Conservation (phyloP, 1,140 invertebrate genomes). For the Drosophila rhopaloa region DNA sequence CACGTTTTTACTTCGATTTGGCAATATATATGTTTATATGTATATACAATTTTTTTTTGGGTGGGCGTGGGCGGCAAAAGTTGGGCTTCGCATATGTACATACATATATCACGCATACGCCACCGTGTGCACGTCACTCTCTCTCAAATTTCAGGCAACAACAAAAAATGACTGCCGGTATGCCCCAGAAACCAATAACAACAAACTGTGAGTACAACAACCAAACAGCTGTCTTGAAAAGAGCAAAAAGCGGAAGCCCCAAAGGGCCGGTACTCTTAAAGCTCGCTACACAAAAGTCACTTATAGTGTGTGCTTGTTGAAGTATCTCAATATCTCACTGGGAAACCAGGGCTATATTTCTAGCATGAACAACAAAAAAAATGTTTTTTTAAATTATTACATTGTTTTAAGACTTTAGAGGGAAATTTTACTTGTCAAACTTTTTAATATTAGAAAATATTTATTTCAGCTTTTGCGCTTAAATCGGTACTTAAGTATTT, state of each 20-base stretch:
- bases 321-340: conserved; percentile 2
- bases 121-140: conserved; percentile 41
- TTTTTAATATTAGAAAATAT: too few relatives aligned
- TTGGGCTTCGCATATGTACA: conserved; percentile 17
- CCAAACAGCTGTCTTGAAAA: conserved; percentile 61
- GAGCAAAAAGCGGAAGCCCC: conserved; percentile 13
- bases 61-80: conserved; percentile 37
- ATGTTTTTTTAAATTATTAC: too few relatives aligned
- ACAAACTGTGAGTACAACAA: conserved; percentile 34
- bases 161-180: conserved; percentile 43
- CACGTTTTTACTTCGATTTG: conserved; percentile 23
- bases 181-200: conserved; percentile 47
- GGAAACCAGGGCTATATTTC: conserved; percentile 24
- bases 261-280: conserved; percentile 59
- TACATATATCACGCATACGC: conserved; percentile 56
- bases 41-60: conserved; percentile 10
- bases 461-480: too few relatives aligned
- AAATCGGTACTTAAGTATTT: too few relatives aligned
- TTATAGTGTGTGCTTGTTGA: conserved; percentile 50
- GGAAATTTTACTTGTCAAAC: too few relatives aligned
- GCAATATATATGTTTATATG: conserved; percentile 24
- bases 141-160: conserved; percentile 2
- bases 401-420: too few relatives aligned
- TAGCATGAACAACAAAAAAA: neutral
- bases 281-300: conserved; percentile 45